Percentiles rank a stretch among this genome's conserved stretches.
These are phyloP conservation scores for Drosophila austrosaltans DNA, from an alignment of 2,888 invertebrate species.

Conservation along the genomic window DNA sequence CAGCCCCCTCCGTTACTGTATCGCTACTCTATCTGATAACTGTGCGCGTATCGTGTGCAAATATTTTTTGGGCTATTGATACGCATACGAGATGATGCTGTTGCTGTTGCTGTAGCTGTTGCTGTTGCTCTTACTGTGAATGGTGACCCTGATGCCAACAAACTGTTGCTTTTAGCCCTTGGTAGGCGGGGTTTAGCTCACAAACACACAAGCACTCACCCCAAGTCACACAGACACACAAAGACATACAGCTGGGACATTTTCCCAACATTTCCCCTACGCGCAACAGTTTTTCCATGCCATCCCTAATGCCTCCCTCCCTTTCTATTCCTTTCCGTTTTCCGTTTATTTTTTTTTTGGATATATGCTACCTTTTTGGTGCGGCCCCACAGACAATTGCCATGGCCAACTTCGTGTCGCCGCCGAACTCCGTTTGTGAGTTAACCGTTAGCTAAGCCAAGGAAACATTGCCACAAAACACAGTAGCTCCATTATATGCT, in stretches of 20 bases:
- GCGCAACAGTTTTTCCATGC: slow-evolving; percentile 45
- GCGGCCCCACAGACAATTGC: slow-evolving; percentile 7
- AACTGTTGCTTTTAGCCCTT: slow-evolving; percentile 66
- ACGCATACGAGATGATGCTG: slow-evolving; percentile 33
- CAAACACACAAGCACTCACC: slow-evolving; percentile 24
- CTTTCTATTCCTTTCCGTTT: too few relatives aligned
- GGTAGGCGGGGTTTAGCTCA: slow-evolving; percentile 42
- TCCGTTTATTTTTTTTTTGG: too few relatives aligned
- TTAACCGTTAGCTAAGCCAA: slow-evolving; percentile 36
- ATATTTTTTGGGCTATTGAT: slow-evolving; percentile 73
- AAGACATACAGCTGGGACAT: slow-evolving; percentile 23
- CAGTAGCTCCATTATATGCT: slow-evolving; percentile 27
- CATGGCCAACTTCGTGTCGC: slow-evolving; percentile 54
- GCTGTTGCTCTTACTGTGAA: slow-evolving; percentile 12
- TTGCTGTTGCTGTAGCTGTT: slow-evolving; percentile 2
- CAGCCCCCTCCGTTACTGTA: too few relatives aligned
- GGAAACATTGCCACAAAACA: slow-evolving; percentile 18
- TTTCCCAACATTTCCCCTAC: slow-evolving; percentile 53
- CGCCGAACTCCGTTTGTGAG: slow-evolving; percentile 58
- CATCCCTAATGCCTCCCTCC: slow-evolving; percentile 6
- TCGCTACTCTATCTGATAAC: too few relatives aligned
- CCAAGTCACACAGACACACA: slow-evolving; percentile 23
- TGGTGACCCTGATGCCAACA: slow-evolving; percentile 72
- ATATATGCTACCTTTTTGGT: slow-evolving; percentile 5
- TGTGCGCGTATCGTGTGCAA: slow-evolving; percentile 45